Percentiles rank a stretch among this genome's conserved stretches.
Evolutionary conservation across 2,797 vertebrate genomes (phyloP).

Genomic region (Rhynchotus rufescens): DNA sequence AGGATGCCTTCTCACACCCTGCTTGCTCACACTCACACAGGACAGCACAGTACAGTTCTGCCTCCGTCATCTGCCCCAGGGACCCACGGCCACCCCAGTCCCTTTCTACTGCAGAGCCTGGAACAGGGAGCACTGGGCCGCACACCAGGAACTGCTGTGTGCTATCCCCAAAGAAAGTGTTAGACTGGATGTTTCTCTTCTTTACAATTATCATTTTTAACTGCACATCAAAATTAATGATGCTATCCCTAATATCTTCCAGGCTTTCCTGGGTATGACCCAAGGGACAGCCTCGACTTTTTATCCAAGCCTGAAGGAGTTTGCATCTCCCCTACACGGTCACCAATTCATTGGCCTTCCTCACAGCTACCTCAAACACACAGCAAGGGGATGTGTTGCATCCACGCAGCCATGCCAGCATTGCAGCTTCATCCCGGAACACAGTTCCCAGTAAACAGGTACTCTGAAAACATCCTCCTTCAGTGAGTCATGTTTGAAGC

Average conservation of each 20-base stretch:
- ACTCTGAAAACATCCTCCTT: neutral
- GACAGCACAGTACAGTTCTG: neutral
- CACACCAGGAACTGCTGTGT: accelerated
- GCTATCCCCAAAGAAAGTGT: neutral
- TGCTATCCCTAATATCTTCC: neutral
- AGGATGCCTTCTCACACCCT: neutral
- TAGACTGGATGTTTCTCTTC: neutral
- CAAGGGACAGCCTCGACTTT: too few relatives aligned
- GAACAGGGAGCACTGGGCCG: accelerated
- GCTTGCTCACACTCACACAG: accelerated
- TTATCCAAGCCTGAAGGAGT: neutral
- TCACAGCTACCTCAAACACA: neutral
- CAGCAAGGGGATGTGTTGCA: neutral
- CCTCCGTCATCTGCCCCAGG: accelerated
- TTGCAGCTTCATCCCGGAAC: neutral
- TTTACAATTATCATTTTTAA: neutral
- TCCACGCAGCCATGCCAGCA: neutral
- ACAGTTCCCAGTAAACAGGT: neutral
- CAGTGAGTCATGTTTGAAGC: neutral
- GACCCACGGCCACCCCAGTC: neutral
- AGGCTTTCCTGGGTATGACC: neutral
- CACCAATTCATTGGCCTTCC: too few relatives aligned
- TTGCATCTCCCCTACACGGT: neutral
- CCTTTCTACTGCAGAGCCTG: neutral
- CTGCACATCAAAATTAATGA: neutral